Evolutionary conservation across 1,140 invertebrate species (phyloP).

Genomic region (Ruditapes philippinarum): DNA sequence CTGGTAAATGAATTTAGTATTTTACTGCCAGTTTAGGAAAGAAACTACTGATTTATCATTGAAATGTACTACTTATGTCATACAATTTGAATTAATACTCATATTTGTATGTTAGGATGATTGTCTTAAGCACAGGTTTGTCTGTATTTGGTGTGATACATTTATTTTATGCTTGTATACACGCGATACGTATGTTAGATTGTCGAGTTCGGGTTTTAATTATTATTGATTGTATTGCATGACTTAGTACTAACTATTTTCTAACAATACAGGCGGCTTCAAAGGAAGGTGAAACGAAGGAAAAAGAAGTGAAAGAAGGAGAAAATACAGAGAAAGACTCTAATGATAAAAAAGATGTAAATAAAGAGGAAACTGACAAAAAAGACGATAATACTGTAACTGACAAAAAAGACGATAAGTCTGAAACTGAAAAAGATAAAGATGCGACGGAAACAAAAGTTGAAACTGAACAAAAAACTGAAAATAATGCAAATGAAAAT

Average conservation of each 20-base stretch:
- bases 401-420: not conserved
- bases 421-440: not conserved
- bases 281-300: not conserved
- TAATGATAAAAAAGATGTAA: not conserved
- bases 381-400: not conserved
- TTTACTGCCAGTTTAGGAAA: no score
- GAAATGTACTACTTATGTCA: no score
- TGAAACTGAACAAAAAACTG: slow-evolving; percentile 20
- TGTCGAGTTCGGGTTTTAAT: not conserved
- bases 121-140: not conserved
- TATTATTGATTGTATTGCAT: not conserved
- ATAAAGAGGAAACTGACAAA: not conserved
- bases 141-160: not conserved
- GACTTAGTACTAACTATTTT: not conserved
- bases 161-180: not conserved
- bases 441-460: not conserved
- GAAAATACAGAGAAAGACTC: not conserved
- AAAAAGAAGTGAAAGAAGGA: not conserved
- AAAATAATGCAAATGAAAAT: slow-evolving; percentile 21
- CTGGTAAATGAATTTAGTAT: no score
- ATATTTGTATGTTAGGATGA: no score
- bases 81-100: no score
- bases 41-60: no score
- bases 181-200: not conserved
- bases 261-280: not conserved